Evolutionary conservation across 2,113 vertebrate genomes (phyloP).

Genomic region (Callopanchax toddi): DNA sequence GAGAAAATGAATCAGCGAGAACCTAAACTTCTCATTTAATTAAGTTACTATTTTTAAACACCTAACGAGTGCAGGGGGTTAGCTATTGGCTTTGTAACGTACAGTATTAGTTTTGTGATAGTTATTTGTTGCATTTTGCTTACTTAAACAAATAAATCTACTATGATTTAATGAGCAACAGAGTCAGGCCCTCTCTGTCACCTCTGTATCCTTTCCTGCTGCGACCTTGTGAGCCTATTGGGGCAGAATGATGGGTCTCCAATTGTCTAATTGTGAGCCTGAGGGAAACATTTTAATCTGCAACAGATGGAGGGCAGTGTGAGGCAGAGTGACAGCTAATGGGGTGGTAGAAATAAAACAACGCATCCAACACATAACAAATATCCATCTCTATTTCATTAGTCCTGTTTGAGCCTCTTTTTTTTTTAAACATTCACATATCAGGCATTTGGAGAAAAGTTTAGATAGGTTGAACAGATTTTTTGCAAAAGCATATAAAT

Average conservation of each 20-base stretch:
- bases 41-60: too few species aligned
- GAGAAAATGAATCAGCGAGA: neutral
- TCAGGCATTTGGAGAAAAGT: neutral
- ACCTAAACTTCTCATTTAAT: too few species aligned
- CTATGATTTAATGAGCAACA: too few species aligned
- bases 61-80: too few species aligned
- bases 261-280: conserved; percentile 77
- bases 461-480: neutral
- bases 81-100: too few species aligned
- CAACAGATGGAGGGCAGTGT: conserved; percentile 52
- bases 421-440: neutral
- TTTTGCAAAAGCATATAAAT: too few species aligned
- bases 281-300: conserved; percentile 65
- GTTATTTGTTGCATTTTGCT: too few species aligned
- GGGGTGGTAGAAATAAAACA: neutral
- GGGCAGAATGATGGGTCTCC: conserved; percentile 71
- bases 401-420: neutral
- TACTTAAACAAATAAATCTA: too few species aligned
- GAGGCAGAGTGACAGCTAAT: conserved; percentile 26
- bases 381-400: neutral
- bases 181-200: conserved; percentile 5
- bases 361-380: neutral
- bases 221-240: conserved; percentile 76
- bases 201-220: conserved; percentile 30
- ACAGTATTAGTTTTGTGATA: too few species aligned